phyloP scores from a whole-genome alignment of 2,888 invertebrate genomes.

The Drosophila prostipennis region DNA sequence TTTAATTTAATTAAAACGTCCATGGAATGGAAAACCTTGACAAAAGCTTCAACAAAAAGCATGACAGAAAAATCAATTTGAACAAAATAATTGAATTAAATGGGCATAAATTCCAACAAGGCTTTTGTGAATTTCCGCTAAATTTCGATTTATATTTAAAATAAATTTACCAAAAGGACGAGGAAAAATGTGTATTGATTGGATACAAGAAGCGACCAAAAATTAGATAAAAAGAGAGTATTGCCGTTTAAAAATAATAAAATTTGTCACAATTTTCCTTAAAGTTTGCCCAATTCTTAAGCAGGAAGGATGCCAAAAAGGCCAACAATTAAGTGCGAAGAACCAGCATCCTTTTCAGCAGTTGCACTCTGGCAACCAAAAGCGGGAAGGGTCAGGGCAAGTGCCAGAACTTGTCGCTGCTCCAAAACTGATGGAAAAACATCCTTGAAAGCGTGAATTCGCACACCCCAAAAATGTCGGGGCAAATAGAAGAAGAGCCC shows the following conservation, averaged over 20 bases:
- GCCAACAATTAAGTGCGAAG: conserved; percentile 34
- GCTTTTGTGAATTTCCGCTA: neutral
- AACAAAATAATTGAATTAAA: conserved; percentile 18
- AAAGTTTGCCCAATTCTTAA: conserved; percentile 5
- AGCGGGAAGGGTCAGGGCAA: conserved; percentile 7
- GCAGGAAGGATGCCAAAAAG: conserved; percentile 21
- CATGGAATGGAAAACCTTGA: neutral
- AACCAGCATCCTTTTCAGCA: neutral
- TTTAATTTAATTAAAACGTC: conserved; percentile 7
- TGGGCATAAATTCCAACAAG: neutral
- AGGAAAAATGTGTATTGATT: neutral
- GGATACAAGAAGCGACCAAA: neutral
- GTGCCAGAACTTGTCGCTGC: conserved; percentile 13
- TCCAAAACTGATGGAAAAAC: conserved; percentile 19
- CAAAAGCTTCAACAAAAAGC: neutral
- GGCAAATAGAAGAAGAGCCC: conserved; percentile 7
- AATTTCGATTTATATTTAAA: neutral
- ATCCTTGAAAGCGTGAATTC: conserved; percentile 33
- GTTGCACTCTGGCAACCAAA: neutral
- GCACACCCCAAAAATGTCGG: conserved; percentile 38
- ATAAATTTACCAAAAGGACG: neutral
- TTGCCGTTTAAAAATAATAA: neutral
- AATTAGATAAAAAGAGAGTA: neutral
- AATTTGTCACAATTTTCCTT: conserved; percentile 1
- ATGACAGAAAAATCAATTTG: conserved; percentile 8